Evolutionary conservation across 37 sponge, comb jelly and placozoan genomes (phyloP), one percentile per base, ranked within the genome.

Genomic region (Haliclona indistincta): DNA sequence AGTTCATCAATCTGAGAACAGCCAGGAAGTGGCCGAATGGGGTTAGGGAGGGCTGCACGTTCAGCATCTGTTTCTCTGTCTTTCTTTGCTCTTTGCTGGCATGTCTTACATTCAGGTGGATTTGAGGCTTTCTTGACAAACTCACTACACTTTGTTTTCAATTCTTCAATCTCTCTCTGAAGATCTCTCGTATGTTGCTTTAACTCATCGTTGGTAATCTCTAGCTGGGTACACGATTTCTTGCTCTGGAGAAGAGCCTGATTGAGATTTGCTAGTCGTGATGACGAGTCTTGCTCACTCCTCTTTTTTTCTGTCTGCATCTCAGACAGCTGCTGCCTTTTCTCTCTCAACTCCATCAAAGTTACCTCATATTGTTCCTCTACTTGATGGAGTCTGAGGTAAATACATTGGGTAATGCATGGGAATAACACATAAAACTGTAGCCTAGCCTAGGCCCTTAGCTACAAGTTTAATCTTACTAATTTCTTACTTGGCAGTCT

Each of bases 211-310:
- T 58, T 58, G 7, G 26, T 8, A 58, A 6, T 20, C n/a, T 58
- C 49, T 22, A 86, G 53, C 47, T 79, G 74, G 17, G 80, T 30
- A 43, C 67, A 65, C 1, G 56, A 43, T 22, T 86, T 73, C 61
- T 86, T 86, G 38, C 39, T 34, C 35, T 86, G 68, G 37, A 73
- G 58, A 5, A 86, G 69, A 11, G 80, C 75, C 23, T 79, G 80
- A 25, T 72, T 86, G 60, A 86, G 80, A 39, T 79, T 79, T 56
- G 80, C 68, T 5, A 79, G 19, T 25, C 69, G 64, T 2, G 86
- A 78, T 6, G 26, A 25, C 5, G 75, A 73, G 23, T 44, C 74
- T 6, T 77, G 74, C 38, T 38, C 67, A 51, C 25, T 49, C 67
- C 19, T 15, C 37, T 52, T 67, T 65, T 42, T 56, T 34, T 86